Base-by-base conservation (phyloP, 2,888 invertebrate genomes). In the Clepsis dumicolana region DNA sequence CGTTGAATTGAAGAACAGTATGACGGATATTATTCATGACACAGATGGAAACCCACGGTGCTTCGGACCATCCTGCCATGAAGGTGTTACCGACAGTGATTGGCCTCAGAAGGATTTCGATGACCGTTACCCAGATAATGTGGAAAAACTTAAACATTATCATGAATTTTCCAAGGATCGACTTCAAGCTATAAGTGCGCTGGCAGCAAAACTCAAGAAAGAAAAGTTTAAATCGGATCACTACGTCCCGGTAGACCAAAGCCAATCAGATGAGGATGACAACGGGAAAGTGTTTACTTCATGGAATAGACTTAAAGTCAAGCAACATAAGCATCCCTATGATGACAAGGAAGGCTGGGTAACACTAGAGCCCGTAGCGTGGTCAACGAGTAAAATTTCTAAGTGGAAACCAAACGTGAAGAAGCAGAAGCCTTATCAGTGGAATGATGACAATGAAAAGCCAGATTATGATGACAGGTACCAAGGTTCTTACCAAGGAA, bases 301-400 rank as follows among this genome's bases (percentile, higher is more conserved):
- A 5, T 94, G 95, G 94, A 94, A 94, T 81, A 82, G 94, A 72
- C 70, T 94, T 29, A 93, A 94, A 82, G 87, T 94, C 10, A 94
- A 94, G 78, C 94, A 94, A 76, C 94, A 94, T 71, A 94, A 94
- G 70, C 94, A 94, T 77, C 95, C 95, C 0, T 95, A 94, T 72
- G 96, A 96, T 67, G 96, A 96, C 73, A 95, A 95, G 77, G 95
- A 95, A 65, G 96, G 96, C 0, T 97, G 97, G 97, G 96, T 97
- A 0, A 95, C 96, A 0, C 84, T 97, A 65, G 97, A 97, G 73
- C 96, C 95, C 4, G 94, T 97, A 4, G 96, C 97, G 0, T 97
- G 97, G 97, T 96, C 96, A 0, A 94, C 96, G 12, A 96, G 96
- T 75, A 96, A 97, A 88, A 96, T 97, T 72, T 96, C 96, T 1